Conservation (phyloP, 2,113 vertebrate genomes). For the Myrmecophaga tridactyla region DNA sequence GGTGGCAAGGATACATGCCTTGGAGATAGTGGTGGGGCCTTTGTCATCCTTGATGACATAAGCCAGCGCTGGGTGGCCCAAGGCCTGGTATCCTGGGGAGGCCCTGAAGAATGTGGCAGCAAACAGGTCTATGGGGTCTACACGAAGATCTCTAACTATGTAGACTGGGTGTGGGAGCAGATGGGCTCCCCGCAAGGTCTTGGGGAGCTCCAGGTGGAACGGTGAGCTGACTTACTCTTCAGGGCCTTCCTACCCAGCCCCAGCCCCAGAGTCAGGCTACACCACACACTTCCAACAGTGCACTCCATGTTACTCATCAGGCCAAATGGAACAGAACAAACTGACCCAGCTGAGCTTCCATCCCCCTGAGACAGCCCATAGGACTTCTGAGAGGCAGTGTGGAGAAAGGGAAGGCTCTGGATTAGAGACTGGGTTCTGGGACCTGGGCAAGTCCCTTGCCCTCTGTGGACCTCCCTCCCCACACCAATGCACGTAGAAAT, state of each 20-base stretch:
- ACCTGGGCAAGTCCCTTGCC: background rate
- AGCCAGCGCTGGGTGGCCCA: slow-evolving; percentile 90
- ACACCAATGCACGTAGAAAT: background rate
- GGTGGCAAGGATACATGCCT: slow-evolving; percentile 95
- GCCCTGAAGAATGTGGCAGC: slow-evolving; percentile 95
- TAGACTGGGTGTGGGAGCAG: slow-evolving; percentile 89
- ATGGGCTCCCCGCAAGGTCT: slow-evolving; percentile 70
- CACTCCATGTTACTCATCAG: slow-evolving; percentile 29
- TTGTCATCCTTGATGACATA: slow-evolving; percentile 87
- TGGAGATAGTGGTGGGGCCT: slow-evolving; percentile 96
- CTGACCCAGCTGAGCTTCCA: background rate
- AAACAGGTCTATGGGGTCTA: slow-evolving; percentile 97
- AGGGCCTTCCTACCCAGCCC: background rate
- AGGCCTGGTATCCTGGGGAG: slow-evolving; percentile 96
- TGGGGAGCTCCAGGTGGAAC: slow-evolving; percentile 73
- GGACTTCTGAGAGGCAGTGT: background rate
- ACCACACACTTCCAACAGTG: background rate
- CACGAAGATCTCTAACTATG: slow-evolving; percentile 92
- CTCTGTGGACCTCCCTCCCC: background rate
- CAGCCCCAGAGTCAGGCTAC: background rate
- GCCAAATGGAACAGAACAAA: background rate
- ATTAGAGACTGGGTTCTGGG: background rate
- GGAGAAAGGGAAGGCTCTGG: background rate
- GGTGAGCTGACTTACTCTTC: slow-evolving; percentile 67
- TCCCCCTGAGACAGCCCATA: background rate